Evolutionary conservation across 2,888 invertebrate species (phyloP).

Genomic region (Altica lythri): DNA sequence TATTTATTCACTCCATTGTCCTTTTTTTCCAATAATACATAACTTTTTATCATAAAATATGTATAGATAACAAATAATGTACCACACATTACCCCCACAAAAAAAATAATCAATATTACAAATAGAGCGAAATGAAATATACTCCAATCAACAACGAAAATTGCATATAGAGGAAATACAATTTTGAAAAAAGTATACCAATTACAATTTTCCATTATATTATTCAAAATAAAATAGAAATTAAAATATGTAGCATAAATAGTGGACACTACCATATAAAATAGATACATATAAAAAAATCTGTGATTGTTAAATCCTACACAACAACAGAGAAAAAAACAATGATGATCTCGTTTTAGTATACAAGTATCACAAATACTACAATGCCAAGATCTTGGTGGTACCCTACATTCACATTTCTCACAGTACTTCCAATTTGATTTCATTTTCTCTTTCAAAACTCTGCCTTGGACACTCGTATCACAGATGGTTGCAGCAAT

Average conservation of each 20-base stretch:
- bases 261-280: conserved; percentile 74
- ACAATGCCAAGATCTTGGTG: conserved; percentile 92
- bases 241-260: conserved; percentile 74
- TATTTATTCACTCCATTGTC: conserved; percentile 61
- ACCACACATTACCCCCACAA: conserved; percentile 71
- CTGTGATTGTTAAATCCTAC: conserved; percentile 85
- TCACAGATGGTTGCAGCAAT: conserved; percentile 76
- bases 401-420: conserved; percentile 73
- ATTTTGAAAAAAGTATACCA: conserved; percentile 67
- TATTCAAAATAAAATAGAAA: conserved; percentile 67
- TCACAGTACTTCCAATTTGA: conserved; percentile 78
- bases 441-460: conserved; percentile 58
- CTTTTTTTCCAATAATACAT: conserved; percentile 75
- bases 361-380: conserved; percentile 82
- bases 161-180: conserved; percentile 76
- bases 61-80: conserved; percentile 72
- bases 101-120: conserved; percentile 70
- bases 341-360: conserved; percentile 85
- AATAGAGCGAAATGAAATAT: conserved; percentile 71
- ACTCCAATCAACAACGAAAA: no score
- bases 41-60: conserved; percentile 72
- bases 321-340: conserved; percentile 87
- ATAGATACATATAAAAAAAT: conserved; percentile 79
- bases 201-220: conserved; percentile 62
- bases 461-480: conserved; percentile 70